Percentiles rank a stretch among this genome's conserved stretches.
phyloP scores from a whole-genome alignment of 1,140 invertebrate species.

The Hypothenemus hampei region DNA sequence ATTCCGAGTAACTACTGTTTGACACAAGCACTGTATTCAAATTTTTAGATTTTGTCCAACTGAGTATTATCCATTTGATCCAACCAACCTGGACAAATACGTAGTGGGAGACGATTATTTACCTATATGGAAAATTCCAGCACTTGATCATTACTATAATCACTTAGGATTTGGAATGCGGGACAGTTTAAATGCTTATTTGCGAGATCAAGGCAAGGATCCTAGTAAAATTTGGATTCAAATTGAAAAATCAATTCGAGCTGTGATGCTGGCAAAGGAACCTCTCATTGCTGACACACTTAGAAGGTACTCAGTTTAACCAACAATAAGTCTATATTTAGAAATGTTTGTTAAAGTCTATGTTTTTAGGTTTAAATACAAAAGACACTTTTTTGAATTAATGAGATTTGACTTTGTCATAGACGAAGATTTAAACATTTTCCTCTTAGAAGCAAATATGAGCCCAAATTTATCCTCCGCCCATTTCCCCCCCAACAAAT shows the following conservation, averaged over 20 bases:
- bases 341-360: too few relatives aligned
- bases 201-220: conserved; percentile 64
- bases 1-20: too few relatives aligned
- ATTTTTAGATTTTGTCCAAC: conserved; percentile 76
- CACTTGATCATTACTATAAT: conserved; percentile 71
- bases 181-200: conserved; percentile 78
- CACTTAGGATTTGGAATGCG: conserved; percentile 80
- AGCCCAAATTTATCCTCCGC: conserved; percentile 93
- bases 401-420: conserved; percentile 91
- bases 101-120: conserved; percentile 93
- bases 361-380: conserved; percentile 47
- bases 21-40: not conserved
- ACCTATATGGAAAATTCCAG: conserved; percentile 90
- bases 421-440: conserved; percentile 83
- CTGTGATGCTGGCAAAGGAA: conserved; percentile 74
- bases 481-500: conserved; percentile 82
- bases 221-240: conserved; percentile 74
- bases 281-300: conserved; percentile 56
- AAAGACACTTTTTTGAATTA: conserved; percentile 87
- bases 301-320: conserved; percentile 46
- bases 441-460: conserved; percentile 96
- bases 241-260: conserved; percentile 71
- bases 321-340: too few relatives aligned
- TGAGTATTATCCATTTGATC: conserved; percentile 91
- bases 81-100: conserved; percentile 77